Percentiles rank a stretch among this genome's conserved stretches.
Evolutionary conservation across 2,113 vertebrate species (phyloP).

Genomic region (Heptranchias perlo): DNA sequence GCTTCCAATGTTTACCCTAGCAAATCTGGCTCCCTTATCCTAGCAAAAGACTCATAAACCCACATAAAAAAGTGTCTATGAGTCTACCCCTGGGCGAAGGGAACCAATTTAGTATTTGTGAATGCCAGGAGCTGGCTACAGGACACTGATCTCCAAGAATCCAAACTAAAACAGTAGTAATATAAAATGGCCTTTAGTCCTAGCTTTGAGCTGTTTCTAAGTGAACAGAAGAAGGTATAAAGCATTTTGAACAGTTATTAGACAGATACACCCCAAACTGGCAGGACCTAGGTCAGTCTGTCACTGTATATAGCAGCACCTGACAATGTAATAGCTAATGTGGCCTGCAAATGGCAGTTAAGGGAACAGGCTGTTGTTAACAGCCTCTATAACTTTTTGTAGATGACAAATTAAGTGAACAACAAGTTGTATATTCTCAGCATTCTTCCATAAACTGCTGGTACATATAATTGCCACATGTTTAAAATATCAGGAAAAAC

Average conservation of each 20-base stretch:
- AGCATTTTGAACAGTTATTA: constrained; percentile 1
- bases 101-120: not conserved
- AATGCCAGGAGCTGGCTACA: not conserved
- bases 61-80: too few relatives aligned
- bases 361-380: constrained; percentile 21
- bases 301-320: not conserved
- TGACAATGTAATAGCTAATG: not conserved
- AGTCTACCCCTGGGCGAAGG: not conserved
- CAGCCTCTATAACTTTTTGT: constrained; percentile 23
- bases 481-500: constrained; percentile 39
- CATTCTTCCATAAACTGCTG: constrained; percentile 39
- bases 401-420: constrained; percentile 38
- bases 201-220: not conserved
- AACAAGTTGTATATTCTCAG: constrained; percentile 39
- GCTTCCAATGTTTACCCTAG: not conserved
- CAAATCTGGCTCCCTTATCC: not conserved
- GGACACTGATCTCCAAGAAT: not conserved
- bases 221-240: not conserved
- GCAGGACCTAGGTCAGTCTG: not conserved
- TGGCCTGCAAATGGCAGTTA: constrained; percentile 29
- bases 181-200: not conserved
- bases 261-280: not conserved
- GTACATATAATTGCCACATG: constrained; percentile 41
- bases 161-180: not conserved
- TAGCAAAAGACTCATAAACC: not conserved